These are phyloP conservation scores for Rhynchotus rufescens DNA, from an alignment of 2,797 vertebrate genomes.

Conservation along the genomic window DNA sequence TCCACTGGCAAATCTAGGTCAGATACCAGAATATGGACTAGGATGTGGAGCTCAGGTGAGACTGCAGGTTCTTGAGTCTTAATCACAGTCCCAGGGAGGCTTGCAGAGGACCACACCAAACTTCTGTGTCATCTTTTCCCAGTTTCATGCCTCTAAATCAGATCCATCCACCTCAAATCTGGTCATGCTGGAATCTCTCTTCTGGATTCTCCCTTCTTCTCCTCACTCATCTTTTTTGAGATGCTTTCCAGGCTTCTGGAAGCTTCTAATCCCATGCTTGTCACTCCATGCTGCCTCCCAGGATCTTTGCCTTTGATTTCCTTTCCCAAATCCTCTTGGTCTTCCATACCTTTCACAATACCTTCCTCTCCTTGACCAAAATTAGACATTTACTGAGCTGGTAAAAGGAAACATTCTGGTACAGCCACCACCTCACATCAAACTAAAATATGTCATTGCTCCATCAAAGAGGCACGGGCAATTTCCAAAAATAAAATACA, in stretches of 20 bases:
- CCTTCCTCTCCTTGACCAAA: neutral
- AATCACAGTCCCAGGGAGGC: neutral
- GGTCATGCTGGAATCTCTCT: neutral
- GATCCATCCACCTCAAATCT: neutral
- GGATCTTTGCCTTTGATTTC: neutral
- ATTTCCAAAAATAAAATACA: neutral
- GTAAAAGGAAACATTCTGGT: neutral
- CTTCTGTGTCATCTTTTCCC: neutral
- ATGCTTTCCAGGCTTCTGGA: neutral
- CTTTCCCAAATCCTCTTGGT: neutral
- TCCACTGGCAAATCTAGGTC: neutral
- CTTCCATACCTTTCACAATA: neutral
- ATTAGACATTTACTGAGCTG: neutral
- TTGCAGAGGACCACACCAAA: accelerated
- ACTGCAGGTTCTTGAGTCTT: neutral
- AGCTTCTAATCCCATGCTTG: neutral
- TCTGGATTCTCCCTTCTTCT: neutral
- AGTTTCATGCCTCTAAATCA: neutral
- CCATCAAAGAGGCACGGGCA: neutral
- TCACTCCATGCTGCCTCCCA: neutral
- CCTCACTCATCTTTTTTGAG: neutral
- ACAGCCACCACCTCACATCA: neutral
- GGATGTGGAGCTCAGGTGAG: too few relatives aligned
- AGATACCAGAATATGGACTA: neutral
- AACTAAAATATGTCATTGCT: neutral